These are phyloP conservation scores for Tangara arthus DNA, from an alignment of 2,797 vertebrate genomes.

Conservation along the genomic window DNA sequence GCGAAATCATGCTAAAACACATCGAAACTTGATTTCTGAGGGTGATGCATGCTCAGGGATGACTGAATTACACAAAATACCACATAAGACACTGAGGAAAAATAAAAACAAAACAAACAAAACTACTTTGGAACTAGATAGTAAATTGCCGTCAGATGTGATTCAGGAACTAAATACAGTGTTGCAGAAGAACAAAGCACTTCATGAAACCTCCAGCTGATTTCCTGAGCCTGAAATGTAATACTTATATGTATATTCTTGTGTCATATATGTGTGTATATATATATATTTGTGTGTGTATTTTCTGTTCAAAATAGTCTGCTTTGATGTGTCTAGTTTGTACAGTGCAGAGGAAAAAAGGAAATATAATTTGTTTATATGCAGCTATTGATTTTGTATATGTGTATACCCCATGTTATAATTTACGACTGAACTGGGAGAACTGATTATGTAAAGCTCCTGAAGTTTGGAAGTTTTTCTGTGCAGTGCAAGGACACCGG, in stretches of 20 bases:
- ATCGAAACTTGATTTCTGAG: constrained; percentile 48
- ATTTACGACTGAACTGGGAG: constrained; percentile 36
- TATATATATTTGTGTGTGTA: rapidly evolving
- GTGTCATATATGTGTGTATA: neutral
- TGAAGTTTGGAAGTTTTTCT: neutral
- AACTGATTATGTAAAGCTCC: neutral
- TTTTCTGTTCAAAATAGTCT: neutral
- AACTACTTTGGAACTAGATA: constrained; percentile 41
- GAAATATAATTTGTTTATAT: constrained; percentile 38
- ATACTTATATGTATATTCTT: neutral
- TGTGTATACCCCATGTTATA: neutral
- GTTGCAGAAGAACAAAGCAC: constrained; percentile 78
- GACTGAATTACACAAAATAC: neutral
- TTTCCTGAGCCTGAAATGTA: neutral
- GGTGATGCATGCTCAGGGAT: constrained; percentile 2
- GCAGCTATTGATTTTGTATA: constrained; percentile 28
- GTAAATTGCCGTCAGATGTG: constrained; percentile 80
- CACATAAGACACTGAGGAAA: constrained; percentile 47
- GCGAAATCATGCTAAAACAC: constrained; percentile 24
- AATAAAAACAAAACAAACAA: constrained; percentile 39
- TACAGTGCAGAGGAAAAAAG: constrained; percentile 33
- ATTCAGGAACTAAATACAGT: constrained; percentile 86
- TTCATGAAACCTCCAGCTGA: constrained; percentile 54
- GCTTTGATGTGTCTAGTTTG: neutral
- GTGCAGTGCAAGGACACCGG: neutral